Evolutionary conservation across 2,888 invertebrate genomes (phyloP), one percentile per base, ranked within the genome.

Genomic region (Drosophila lacicola): DNA sequence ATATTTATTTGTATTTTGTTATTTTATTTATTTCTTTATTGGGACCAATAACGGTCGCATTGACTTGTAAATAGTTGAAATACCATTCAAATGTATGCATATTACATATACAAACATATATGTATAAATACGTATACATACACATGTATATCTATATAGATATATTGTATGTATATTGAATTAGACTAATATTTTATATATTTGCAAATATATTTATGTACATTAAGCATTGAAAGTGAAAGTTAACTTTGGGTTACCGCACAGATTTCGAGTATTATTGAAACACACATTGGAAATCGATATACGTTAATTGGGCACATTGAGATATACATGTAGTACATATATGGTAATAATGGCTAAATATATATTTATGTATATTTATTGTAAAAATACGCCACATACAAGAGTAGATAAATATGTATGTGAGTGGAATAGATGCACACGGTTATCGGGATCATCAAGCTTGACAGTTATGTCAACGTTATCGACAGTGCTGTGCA

Each of bases 201-300:
- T 34, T n/a, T 45, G 45, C 11, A 55, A 17, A 42, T 39, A n/a
- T 44, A 53, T 67, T 42, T 67, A 36, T 46, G 66, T 50, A 64
- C 57, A 72, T 19, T 58, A 53, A 57, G 58, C 63, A 56, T 77
- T 70, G 67, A 79, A 72, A 85, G 82, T 74, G 74, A 79, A 82
- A 88, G 90, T 90, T 90, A 90, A 90, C 90, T 90, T 88, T 87
- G 73, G 80, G 76, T 90, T 88, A 58, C 80, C 88, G 81, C 63
- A 67, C 56, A 56, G 83, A 77, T 77, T 71, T 74, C 57, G 21
- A 73, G 64, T 63, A 50, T 50, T 33, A 33, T 63, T 69, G 63
- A 71, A 54, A 73, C 74, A 74, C 72, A 70, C 67, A 68, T 70
- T 70, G 70, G 60, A 82, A 82, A 78, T 82, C 65, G 66, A 78